Base-by-base conservation (phyloP, 2,797 vertebrate genomes). In the Hydrocynus forskahlii region DNA sequence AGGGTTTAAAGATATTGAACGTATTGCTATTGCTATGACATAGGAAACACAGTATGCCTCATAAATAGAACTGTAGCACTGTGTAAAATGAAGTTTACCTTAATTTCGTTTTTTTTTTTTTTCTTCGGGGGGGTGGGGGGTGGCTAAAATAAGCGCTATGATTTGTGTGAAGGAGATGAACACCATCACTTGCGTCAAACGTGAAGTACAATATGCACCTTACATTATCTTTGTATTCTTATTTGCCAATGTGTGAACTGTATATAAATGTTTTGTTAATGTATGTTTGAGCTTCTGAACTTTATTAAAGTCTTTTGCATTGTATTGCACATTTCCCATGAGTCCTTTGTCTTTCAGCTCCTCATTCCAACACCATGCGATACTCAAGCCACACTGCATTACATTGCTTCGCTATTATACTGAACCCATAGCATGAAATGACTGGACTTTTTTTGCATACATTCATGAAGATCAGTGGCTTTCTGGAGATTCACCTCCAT, bases 231-330 rank as follows among this genome's bases (percentile, higher is more conserved):
- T 94, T 95, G 94, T 95, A 93, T 92, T 90, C 92, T 89, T 88
- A 93, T 94, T 95, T 95, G 93, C 93, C 92, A 92, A 92, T 93
- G 84, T 91, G 94, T 95, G 91, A 91, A 91, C 85, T 95, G 94
- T 95, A 87, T 86, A 88, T 86, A 92, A 92, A 91, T 94, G 93
- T 95, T 95, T 93, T 94, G 93, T 94, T 94, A 90, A 92, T 95
- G 93, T 95, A 94, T 95, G 94, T 95, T 94, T 94, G 92, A 91
- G 94, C 94, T 95, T 95, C 91, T 92, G 90, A 91, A 93, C 89
- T 94, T 95, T 93, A 95, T 95, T 95, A 95, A 95, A 95, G 94
- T 95, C 89, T 95, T 95, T 95, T 95, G 93, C 94, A 95, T 94
- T 94, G 91, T 94, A 94, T 90, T 89, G 88, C 86, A 90, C 85